These are phyloP conservation scores for Porites lutea DNA, from an alignment of 64 coral and sea anemone genomes.

Conservation along the genomic window DNA sequence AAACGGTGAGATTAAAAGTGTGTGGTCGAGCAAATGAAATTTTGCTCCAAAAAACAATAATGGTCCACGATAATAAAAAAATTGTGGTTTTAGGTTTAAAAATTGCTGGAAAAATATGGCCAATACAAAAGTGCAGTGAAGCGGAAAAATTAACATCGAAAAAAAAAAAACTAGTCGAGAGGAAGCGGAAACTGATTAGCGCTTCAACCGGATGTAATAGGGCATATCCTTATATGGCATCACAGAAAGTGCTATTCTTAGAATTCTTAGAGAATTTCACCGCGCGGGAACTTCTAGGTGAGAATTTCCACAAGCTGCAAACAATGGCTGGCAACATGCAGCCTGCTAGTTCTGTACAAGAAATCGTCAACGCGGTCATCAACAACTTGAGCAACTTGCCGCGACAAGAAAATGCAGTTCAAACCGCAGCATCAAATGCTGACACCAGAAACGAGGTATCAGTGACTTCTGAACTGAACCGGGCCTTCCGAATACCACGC, in stretches of 20 bases:
- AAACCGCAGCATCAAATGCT: not conserved
- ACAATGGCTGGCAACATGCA: not conserved
- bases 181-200: slow-evolving; percentile 4
- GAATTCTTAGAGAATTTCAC: no score
- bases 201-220: not conserved
- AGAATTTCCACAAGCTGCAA: not conserved
- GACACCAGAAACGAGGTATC: not conserved
- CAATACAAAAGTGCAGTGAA: no score
- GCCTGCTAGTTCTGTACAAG: not conserved
- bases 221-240: not conserved
- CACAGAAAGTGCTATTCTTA: not conserved
- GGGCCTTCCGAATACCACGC: not conserved
- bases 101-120: not conserved
- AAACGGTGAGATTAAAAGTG: no score
- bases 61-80: not conserved
- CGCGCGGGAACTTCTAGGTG: no score
- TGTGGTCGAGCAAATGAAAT: no score
- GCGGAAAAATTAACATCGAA: not conserved
- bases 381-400: not conserved
- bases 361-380: not conserved
- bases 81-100: not conserved
- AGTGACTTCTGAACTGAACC: not conserved
- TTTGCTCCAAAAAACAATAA: no score
- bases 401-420: not conserved
- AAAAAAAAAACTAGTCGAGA: not conserved